Conservation (phyloP, 2,113 vertebrate species). For the Gallinago media region DNA sequence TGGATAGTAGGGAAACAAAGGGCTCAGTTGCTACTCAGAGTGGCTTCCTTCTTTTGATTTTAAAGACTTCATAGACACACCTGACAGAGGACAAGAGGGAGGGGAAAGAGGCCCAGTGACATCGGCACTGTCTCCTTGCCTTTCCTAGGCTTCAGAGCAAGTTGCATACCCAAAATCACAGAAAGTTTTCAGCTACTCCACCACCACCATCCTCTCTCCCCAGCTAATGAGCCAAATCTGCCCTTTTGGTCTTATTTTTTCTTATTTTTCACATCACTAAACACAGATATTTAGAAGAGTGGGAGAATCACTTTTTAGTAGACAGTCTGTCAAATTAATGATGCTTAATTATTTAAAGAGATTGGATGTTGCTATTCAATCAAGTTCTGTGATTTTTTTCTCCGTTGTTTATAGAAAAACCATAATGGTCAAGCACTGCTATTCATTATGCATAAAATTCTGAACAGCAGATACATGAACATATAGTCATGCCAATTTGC, state of each 20-base stretch:
- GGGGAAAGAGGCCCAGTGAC: neutral
- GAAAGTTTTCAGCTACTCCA: neutral
- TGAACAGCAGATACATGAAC: neutral
- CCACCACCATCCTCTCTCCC: accelerated
- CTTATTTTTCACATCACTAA: neutral
- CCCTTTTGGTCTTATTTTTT: neutral
- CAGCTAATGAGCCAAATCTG: neutral
- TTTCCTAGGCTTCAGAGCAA: neutral
- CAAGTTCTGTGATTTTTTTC: neutral
- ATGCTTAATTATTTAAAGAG: neutral
- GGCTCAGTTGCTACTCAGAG: neutral
- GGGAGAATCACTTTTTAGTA: neutral
- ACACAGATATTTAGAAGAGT: neutral
- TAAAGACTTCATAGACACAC: no score
- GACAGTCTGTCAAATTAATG: neutral
- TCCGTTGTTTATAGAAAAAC: neutral
- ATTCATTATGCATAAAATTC: neutral
- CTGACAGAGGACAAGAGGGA: neutral
- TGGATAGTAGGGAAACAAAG: neutral
- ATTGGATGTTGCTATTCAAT: neutral
- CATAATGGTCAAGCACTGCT: neutral
- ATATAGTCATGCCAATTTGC: neutral
- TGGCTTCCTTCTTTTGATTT: neutral
- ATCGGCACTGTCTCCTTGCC: accelerated
- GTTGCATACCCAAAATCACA: neutral